These are phyloP conservation scores for Protomyctophum bolini DNA, from an alignment of 2,113 vertebrate genomes.

Conservation along the genomic window DNA sequence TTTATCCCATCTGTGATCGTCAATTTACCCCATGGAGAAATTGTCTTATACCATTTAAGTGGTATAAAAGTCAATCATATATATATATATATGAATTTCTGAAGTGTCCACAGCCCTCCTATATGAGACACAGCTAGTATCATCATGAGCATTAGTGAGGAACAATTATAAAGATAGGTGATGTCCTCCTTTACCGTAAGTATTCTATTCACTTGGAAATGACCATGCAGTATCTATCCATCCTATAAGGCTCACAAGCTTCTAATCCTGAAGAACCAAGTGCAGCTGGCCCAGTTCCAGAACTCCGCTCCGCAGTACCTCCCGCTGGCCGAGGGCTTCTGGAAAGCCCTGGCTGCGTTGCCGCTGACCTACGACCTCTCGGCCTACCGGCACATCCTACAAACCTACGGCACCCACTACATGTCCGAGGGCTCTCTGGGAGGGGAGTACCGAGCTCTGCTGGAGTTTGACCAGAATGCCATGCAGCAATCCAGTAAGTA, in stretches of 20 bases:
- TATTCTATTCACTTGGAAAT: neutral
- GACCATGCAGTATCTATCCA: neutral
- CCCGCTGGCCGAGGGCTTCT: constrained; percentile 86
- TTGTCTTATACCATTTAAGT: too few species aligned
- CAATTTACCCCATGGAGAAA: too few species aligned
- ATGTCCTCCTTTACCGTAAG: too few species aligned
- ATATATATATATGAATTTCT: too few species aligned
- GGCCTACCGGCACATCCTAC: constrained; percentile 81
- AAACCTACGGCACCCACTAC: constrained; percentile 90
- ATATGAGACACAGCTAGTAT: neutral
- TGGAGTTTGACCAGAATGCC: constrained; percentile 81
- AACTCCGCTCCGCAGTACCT: constrained; percentile 88
- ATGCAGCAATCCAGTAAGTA: constrained; percentile 76
- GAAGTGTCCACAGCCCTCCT: neutral
- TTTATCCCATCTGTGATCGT: too few species aligned
- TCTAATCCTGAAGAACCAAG: constrained; percentile 87
- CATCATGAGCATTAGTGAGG: too few species aligned
- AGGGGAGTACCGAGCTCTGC: constrained; percentile 85
- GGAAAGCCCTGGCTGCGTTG: constrained; percentile 86
- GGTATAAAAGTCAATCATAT: too few species aligned
- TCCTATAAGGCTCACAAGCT: constrained; percentile 79
- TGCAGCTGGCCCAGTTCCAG: constrained; percentile 94
- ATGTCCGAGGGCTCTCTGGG: constrained; percentile 90
- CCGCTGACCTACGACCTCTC: constrained; percentile 86
- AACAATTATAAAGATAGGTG: too few species aligned